phyloP scores from a whole-genome alignment of 2,797 vertebrate genomes.

The Helicolenus hilgendorfi region DNA sequence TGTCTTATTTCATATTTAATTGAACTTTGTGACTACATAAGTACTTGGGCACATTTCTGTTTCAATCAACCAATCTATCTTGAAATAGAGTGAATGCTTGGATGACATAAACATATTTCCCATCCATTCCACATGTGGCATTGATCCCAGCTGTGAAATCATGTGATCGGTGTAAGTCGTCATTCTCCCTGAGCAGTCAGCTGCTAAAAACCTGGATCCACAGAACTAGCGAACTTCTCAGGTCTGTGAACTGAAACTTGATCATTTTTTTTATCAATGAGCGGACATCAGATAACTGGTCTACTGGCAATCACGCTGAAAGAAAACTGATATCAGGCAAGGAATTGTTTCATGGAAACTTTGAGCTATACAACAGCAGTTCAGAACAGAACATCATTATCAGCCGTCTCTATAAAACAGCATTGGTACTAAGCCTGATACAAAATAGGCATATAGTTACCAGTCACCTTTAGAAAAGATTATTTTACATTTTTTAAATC shows the following conservation, averaged over 20 bases:
- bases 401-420: neutral
- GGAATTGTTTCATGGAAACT: neutral
- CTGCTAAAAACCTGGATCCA: neutral
- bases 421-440: neutral
- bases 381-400: neutral
- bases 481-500: neutral
- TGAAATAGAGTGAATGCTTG: neutral
- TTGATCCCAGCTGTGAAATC: neutral
- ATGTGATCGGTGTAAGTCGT: neutral
- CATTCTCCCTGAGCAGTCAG: neutral
- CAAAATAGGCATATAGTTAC: neutral
- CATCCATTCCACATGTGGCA: neutral
- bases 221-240: neutral
- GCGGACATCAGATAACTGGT: neutral
- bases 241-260: neutral
- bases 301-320: neutral
- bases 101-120: neutral
- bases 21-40: neutral
- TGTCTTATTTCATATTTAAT: neutral
- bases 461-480: neutral
- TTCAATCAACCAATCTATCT: neutral
- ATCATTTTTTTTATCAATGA: neutral
- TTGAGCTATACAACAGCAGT: neutral
- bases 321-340: neutral
- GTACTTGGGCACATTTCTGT: neutral